Conservation (phyloP, 2,797 vertebrate genomes). For the Thripadectes ignobilis region DNA sequence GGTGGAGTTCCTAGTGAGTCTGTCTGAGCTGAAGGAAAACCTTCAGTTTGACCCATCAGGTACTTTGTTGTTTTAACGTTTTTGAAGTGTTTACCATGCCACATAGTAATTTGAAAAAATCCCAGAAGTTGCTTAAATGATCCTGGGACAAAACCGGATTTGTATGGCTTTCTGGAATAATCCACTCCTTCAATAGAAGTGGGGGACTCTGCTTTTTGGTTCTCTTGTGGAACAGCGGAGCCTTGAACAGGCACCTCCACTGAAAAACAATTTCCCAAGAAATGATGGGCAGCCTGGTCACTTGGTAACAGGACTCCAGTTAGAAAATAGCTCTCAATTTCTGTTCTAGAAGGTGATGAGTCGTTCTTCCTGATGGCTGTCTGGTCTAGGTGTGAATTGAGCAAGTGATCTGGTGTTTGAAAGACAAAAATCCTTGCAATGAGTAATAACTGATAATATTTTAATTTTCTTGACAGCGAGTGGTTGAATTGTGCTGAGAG, state of each 20-base stretch:
- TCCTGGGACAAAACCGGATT: background rate
- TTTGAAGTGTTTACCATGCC: conserved; percentile 6
- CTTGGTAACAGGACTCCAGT: background rate
- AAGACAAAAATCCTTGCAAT: background rate
- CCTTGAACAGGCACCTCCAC: background rate
- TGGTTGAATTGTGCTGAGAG: background rate
- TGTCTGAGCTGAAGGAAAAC: background rate
- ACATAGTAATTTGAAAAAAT: background rate
- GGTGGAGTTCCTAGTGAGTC: background rate
- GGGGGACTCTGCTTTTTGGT: background rate
- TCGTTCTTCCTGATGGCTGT: background rate
- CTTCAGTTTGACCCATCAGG: background rate
- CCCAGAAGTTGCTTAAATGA: background rate
- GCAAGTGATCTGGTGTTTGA: background rate
- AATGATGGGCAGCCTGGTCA: background rate
- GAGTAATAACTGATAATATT: background rate
- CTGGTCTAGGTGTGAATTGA: background rate
- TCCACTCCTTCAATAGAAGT: background rate
- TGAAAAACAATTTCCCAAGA: background rate
- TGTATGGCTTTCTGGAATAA: background rate
- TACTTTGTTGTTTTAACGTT: background rate
- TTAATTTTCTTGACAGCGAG: background rate
- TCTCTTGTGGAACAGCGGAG: background rate
- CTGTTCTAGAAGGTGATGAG: background rate
- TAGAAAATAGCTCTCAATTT: background rate